Base-by-base conservation (phyloP, 2,113 vertebrate genomes). In the Gymnobelideus leadbeateri region DNA sequence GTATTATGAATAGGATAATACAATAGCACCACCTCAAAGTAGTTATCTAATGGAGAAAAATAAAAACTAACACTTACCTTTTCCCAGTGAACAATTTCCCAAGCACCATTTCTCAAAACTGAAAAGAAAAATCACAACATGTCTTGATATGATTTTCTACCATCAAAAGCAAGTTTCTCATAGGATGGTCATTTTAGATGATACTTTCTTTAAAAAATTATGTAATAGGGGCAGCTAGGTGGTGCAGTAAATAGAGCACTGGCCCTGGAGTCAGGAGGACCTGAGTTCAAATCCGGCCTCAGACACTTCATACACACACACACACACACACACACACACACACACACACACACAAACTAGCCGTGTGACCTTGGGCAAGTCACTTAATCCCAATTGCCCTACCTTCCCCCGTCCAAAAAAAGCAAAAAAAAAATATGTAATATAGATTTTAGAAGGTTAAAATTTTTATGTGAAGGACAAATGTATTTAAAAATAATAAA, bases 31-130 rank as follows among this genome's bases (percentile, higher is more conserved):
- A 94, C 1, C 0, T 96, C 23, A 95, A 90, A 14, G 46, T 25
- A 95, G 52, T 96, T 91, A 31, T 95, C 3, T 94, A 43, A n/a
- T 6, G 3, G 5, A 95, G 94, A 31, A 96, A 92, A 89, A 49
- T 31, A 97, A 95, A 95, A 93, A 90, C n/a, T 94, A 96, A 92
- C 93, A 98, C 98, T 96, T 99, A 99, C 99, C 99, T 99, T 99
- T 98, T 99, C 99, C 99, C 99, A 99, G 98, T 99, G 99, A 97
- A 99, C 99, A 97, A 99, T 99, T 98, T 99, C 99, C 99, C 99
- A 99, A 94, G 99, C 99, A 97, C 99, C 99, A 95, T 99, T 99
- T 98, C 99, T 99, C 97, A 99, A 96, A 43, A 99, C 99, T 99
- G 97, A 55, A 98, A 96, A 91, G 68, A 92, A 12, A 93, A 94